Evolutionary conservation across 2,888 invertebrate species (phyloP).

Genomic region (Heliconius ismenius): DNA sequence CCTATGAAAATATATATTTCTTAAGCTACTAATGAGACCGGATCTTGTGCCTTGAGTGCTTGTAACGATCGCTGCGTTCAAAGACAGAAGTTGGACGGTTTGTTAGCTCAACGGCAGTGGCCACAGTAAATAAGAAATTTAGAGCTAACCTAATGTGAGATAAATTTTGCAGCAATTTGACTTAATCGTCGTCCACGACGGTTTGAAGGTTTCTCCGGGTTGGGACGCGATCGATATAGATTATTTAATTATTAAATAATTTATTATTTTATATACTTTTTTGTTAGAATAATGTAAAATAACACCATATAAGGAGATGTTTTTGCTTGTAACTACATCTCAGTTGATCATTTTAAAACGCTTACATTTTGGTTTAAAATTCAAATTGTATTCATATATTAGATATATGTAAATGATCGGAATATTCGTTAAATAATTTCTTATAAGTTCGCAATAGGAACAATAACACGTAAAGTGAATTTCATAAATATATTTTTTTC

Average conservation of each 20-base stretch:
- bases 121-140: conserved; percentile 55
- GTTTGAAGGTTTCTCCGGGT: conserved; percentile 64
- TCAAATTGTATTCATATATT: no score
- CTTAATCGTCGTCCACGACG: conserved; percentile 74
- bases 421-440: no score
- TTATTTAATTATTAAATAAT: conserved; percentile 45
- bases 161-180: conserved; percentile 77
- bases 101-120: conserved; percentile 37
- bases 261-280: neutral
- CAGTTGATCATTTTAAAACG: no score
- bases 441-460: no score
- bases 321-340: no score
- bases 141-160: conserved; percentile 61
- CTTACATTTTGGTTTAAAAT: no score
- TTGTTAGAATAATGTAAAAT: no score
- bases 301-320: no score
- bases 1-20: neutral
- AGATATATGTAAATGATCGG: no score
- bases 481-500: no score
- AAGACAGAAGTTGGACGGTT: conserved; percentile 33
- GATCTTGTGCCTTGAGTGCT: conserved; percentile 11
- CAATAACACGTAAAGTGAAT: no score
- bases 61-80: conserved; percentile 22
- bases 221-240: conserved; percentile 63
- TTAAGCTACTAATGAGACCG: conserved; percentile 1